These are phyloP conservation scores for Erpornis zantholeuca DNA, from an alignment of 2,113 vertebrate species.

Conservation along the genomic window DNA sequence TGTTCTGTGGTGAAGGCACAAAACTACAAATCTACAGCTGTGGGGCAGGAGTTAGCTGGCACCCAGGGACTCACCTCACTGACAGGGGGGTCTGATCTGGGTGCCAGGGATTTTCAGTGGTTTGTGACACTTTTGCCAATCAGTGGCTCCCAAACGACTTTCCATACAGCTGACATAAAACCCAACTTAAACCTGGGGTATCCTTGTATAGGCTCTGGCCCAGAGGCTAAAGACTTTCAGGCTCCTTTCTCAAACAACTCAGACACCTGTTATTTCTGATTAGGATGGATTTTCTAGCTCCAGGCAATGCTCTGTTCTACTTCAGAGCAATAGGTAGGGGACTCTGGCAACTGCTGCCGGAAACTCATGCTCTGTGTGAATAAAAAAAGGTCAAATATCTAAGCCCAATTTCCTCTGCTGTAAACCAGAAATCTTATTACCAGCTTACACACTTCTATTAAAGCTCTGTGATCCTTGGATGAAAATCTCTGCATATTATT, in stretches of 20 bases:
- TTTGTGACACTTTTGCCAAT: neutral
- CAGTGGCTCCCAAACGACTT: neutral
- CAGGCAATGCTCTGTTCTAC: neutral
- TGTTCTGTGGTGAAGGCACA: accelerated
- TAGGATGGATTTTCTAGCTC: neutral
- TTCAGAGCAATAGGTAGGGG: neutral
- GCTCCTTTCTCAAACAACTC: neutral
- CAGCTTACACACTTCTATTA: neutral
- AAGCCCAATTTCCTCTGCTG: neutral
- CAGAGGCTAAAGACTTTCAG: neutral
- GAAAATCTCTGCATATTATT: neutral
- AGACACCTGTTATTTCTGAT: neutral
- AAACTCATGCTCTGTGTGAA: neutral
- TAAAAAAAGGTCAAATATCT: neutral
- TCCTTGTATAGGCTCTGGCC: neutral
- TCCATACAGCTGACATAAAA: neutral
- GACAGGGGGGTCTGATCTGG: neutral
- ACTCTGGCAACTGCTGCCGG: neutral
- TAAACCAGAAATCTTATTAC: slow-evolving; percentile 17
- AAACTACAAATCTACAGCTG: neutral
- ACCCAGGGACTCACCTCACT: neutral
- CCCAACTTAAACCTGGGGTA: neutral
- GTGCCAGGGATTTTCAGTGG: neutral
- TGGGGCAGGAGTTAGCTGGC: neutral
- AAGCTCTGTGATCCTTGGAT: neutral